Conservation (phyloP, 2,113 vertebrate genomes). For the Oreochromis tanganicae region DNA sequence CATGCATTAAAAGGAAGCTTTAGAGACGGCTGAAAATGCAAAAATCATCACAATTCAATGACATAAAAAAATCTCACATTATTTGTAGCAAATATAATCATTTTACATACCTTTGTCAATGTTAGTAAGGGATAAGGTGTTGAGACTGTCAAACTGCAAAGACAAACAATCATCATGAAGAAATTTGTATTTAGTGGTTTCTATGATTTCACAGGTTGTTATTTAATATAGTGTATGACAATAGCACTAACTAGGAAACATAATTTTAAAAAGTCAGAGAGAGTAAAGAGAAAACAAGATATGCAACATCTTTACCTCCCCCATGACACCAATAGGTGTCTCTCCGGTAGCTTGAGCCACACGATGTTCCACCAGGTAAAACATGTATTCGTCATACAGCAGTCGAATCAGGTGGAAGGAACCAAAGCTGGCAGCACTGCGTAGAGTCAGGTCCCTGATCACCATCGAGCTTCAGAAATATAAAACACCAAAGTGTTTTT, state of each 20-base stretch:
- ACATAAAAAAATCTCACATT: neutral
- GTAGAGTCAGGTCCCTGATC: conserved; percentile 94
- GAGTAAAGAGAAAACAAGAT: neutral
- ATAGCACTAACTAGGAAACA: neutral
- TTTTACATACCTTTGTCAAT: conserved; percentile 87
- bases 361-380: conserved; percentile 96
- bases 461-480: conserved; percentile 87
- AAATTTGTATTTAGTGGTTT: neutral
- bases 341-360: conserved; percentile 93
- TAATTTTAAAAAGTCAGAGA: neutral
- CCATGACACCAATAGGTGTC: conserved; percentile 94
- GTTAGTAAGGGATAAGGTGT: conserved; percentile 81
- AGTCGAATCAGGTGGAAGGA: conserved; percentile 98
- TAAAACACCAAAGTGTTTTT: neutral
- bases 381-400: conserved; percentile 98
- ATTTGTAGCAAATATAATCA: neutral
- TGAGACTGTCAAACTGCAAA: conserved; percentile 86
- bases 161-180: conserved; percentile 14
- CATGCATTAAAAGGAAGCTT: neutral
- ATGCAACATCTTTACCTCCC: conserved; percentile 76
- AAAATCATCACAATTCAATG: neutral
- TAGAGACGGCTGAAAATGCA: neutral
- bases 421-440: conserved; percentile 95
- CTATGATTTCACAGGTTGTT: neutral
- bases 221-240: neutral